Conservation (phyloP, 1,140 invertebrate genomes). For the Orchestia grillus region DNA sequence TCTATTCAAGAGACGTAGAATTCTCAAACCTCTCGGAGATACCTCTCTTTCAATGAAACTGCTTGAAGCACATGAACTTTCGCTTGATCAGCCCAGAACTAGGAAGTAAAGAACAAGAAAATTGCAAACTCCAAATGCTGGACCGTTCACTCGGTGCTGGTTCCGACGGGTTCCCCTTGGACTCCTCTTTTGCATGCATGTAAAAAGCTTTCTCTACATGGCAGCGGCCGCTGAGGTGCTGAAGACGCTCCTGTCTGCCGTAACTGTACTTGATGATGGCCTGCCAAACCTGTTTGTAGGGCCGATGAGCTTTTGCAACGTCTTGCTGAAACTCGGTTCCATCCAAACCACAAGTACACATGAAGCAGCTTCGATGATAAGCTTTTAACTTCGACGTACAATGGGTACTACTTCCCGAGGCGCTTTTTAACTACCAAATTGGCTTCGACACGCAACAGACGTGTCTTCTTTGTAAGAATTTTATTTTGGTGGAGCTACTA, state of each 20-base stretch:
- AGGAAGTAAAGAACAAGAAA: background rate
- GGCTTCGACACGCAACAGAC: background rate
- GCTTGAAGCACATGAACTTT: background rate
- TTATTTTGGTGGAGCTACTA: background rate
- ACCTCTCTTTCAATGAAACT: background rate
- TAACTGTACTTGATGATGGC: background rate
- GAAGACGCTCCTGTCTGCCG: background rate
- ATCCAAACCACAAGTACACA: background rate
- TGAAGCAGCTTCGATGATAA: background rate
- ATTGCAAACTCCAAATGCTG: background rate
- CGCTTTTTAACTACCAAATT: background rate
- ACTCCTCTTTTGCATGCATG: background rate
- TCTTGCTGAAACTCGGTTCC: background rate
- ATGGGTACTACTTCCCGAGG: background rate
- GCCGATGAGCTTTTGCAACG: background rate
- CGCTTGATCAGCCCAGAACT: background rate
- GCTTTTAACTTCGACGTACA: background rate
- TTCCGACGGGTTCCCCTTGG: background rate
- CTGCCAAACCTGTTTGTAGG: background rate
- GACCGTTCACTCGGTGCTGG: background rate
- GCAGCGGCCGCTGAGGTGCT: background rate
- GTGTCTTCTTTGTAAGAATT: background rate
- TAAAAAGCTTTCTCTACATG: background rate
- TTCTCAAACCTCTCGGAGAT: too few species aligned
- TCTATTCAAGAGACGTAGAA: too few species aligned